phyloP scores from a whole-genome alignment of 2,888 invertebrate genomes.

The Polydrusus tereticollis region DNA sequence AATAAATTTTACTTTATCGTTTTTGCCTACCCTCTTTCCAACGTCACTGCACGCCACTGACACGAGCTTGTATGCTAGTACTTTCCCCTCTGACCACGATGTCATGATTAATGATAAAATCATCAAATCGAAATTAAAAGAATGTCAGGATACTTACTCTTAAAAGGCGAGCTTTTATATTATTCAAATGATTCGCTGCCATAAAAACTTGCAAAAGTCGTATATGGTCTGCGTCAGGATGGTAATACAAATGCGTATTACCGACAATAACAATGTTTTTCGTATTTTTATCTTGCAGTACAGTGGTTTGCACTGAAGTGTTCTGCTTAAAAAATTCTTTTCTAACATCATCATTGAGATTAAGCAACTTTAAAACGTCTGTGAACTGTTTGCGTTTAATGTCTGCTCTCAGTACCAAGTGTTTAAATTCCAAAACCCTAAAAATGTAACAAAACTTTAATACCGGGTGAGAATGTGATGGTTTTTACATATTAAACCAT shows the following conservation, averaged over 20 bases:
- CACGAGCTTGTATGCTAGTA: too few species aligned
- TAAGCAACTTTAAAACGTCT: constrained; percentile 72
- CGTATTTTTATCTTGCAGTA: constrained; percentile 72
- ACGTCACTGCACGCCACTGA: too few species aligned
- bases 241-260: constrained; percentile 94
- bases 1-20: too few species aligned
- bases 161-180: constrained; percentile 35
- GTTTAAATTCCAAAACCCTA: constrained; percentile 69
- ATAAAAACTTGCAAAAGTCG: constrained; percentile 73
- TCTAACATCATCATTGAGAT: constrained; percentile 70
- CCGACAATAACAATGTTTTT: constrained; percentile 72
- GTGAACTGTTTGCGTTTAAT: constrained; percentile 70
- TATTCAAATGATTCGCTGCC: constrained; percentile 42
- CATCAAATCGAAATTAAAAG: too few species aligned
- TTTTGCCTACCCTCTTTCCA: too few species aligned
- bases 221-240: constrained; percentile 90
- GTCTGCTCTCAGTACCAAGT: constrained; percentile 72
- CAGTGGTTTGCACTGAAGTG: constrained; percentile 74
- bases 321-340: constrained; percentile 73
- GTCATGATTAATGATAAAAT: too few species aligned
- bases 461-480: too few species aligned
- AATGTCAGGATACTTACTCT: constrained; percentile 42
- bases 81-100: too few species aligned
- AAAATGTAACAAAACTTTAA: constrained; percentile 49
- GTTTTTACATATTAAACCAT: too few species aligned